Base-by-base conservation (phyloP, 2,113 vertebrate genomes). In the Apaloderma vittatum region DNA sequence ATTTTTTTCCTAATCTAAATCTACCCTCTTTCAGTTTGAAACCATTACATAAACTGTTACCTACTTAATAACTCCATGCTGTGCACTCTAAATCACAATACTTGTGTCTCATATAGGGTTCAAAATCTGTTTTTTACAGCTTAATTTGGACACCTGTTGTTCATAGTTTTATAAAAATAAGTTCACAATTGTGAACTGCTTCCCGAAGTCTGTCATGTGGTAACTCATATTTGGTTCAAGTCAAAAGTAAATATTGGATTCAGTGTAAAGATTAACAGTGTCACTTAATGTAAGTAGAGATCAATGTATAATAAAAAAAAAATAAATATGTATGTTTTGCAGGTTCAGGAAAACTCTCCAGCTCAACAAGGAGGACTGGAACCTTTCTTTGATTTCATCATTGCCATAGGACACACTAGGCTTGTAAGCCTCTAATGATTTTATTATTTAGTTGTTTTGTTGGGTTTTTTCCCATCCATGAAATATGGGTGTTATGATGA, bases 311-410 rank as follows among this genome's bases (percentile, higher is more conserved):
- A 27, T 89, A 24, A 73, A 55, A 71, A 29, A 45, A 32, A 91
- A 78, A 8, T 40, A 40, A 40, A 40, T 40, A 68, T 40, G 18
- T 58, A 1, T 61, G 10, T 85, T 97, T 93, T 70, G 70, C 97
- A 99, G 99, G 98, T 99, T 66, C 99, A 99, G 65, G 99, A 99
- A 40, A 99, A 99, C 89, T 99, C 99, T 4, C 99, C 99, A 2
- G 99, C 99, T 77, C 99, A 99, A 67, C 98, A 96, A 87, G 99
- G 98, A 3, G 99, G 99, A 75, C 97, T 99, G 96, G 98, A 99
- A 82, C 99, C 99, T 8, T 99, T 99, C 98, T 99, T 99, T 72
- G 99, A 99, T 92, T 99, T 99, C 96, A 99, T 99, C 93, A 96
- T 99, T 96, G 98, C 99, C 26, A 98, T 99, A 71, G 99, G 99